A percentile compares a stretch with the other conserved stretches of the same genome.
Evolutionary conservation across 2,113 vertebrate species (phyloP).

Genomic region (Notothenia coriiceps): DNA sequence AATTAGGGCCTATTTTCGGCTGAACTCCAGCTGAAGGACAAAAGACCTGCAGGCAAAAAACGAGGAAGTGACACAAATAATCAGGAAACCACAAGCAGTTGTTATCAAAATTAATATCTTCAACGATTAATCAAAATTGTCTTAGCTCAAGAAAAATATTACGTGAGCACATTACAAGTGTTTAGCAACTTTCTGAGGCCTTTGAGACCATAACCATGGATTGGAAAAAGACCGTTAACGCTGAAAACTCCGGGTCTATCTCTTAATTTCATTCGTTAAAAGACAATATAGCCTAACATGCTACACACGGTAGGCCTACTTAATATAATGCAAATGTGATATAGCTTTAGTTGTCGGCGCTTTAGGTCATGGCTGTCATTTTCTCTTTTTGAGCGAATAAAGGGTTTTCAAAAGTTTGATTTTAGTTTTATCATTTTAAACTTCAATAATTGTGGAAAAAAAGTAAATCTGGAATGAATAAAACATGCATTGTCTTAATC

Average conservation of each 20-base stretch:
- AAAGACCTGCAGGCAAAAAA: constrained; percentile 6
- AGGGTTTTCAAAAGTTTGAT: background rate
- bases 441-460: background rate
- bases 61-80: background rate
- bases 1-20: background rate
- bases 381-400: background rate
- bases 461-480: background rate
- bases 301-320: background rate
- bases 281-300: background rate
- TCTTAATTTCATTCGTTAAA: background rate
- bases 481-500: background rate
- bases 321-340: background rate
- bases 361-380: background rate
- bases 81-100: background rate
- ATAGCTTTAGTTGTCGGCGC: background rate
- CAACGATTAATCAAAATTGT: background rate
- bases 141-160: background rate
- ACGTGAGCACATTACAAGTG: background rate
- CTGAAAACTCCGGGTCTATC: background rate
- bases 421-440: background rate
- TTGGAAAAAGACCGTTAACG: no score
- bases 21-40: background rate
- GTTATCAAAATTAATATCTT: background rate
- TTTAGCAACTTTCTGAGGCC: background rate
- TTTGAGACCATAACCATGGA: background rate